Evolutionary conservation across 1,140 invertebrate species (phyloP), one percentile per base, ranked within the genome.

Genomic region (Musca domestica): DNA sequence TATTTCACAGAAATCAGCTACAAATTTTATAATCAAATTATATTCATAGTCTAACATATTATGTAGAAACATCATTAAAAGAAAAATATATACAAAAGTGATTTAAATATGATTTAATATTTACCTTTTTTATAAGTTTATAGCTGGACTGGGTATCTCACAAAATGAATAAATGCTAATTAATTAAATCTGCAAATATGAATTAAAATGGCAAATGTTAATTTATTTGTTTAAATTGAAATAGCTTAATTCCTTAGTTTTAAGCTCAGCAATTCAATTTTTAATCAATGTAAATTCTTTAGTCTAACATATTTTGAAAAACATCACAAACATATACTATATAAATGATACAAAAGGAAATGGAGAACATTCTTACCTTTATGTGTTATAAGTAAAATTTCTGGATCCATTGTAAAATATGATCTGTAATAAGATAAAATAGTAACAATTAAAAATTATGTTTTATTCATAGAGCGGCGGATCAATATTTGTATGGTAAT

Each of bases 291-390:
- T 70, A 70, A 74, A 75, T 77, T 80, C 78, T 76, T 80, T 76
- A 80, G 78, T 80, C 78, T 80, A 80, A 80, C 78, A 80, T 80
- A 80, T 80, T 68, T 74, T 68, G 70, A 77, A 76, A 67, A 72
- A 73, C 78, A 80, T 77, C 74, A 78, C 71, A 52, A 69, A 63
- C 63, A 46, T n/a, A n/a, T n/a, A n/a, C n/a, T 51, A 17, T 51
- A 41, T 46, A 54, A 6, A 0, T n/a, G n/a, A n/a, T n/a, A 9
- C 63, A 9, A 0, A 27, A 46, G 15, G 7, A n/a, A 30, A 6
- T 30, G 27, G 3, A 30, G 27, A 30, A 30, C n/a, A 4, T 41
- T 2, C 34, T 41, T 41, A 41, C 34, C 34, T 41, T 41, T 10
- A 41, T 41, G 34, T 41, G 12, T 12, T 41, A n/a, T 30, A 9